Conservation (phyloP, 2,888 invertebrate species). For the Neuroscelio doddi region DNA sequence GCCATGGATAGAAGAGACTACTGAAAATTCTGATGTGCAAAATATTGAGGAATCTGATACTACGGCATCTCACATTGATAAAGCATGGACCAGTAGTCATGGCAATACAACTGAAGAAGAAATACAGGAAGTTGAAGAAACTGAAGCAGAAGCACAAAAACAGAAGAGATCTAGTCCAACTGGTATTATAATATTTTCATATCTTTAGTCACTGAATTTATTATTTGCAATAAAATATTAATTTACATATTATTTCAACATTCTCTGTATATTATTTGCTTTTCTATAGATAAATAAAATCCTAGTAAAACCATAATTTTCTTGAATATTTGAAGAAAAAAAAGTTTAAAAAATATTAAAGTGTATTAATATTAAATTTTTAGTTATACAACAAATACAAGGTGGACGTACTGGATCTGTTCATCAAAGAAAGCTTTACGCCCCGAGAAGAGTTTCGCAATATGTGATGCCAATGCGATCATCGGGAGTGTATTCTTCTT, state of each 20-base stretch:
- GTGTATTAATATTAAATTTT: neutral
- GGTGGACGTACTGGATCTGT: slow-evolving; percentile 22
- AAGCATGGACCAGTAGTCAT: too few species aligned
- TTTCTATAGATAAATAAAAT: too few species aligned
- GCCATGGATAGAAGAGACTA: too few species aligned
- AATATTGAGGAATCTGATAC: neutral
- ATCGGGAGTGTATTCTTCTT: slow-evolving; percentile 40
- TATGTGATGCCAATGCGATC: slow-evolving; percentile 43
- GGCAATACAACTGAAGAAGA: neutral
- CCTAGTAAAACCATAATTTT: too few species aligned
- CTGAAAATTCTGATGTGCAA: neutral
- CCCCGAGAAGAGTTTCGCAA: slow-evolving; percentile 49
- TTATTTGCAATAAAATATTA: too few species aligned
- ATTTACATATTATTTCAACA: too few species aligned
- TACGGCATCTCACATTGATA: neutral
- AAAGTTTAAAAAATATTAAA: too few species aligned
- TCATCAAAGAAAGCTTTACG: slow-evolving; percentile 40
- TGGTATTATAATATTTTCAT: slow-evolving; percentile 1
- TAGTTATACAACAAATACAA: slow-evolving; percentile 23
- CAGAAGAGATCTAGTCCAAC: too few species aligned
- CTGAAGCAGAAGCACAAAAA: neutral
- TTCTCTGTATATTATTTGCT: too few species aligned
- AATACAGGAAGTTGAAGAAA: neutral
- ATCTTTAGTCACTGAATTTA: too few species aligned
- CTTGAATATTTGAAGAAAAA: neutral